These are phyloP conservation scores for Saturnia pavonia DNA, from an alignment of 2,888 invertebrate species.

Conservation along the genomic window DNA sequence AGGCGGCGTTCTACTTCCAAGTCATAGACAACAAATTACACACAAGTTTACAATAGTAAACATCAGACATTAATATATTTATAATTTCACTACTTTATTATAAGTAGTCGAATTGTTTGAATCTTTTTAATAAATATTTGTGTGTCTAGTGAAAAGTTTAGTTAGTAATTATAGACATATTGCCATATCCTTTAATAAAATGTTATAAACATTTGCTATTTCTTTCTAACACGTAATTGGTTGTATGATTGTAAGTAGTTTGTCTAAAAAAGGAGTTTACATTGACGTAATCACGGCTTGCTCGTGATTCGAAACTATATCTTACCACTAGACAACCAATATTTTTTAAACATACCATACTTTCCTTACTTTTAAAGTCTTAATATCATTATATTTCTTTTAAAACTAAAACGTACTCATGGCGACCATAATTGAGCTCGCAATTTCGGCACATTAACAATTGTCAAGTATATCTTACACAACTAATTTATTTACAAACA, in stretches of 20 bases:
- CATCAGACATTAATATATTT: neutral
- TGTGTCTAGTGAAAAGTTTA: neutral
- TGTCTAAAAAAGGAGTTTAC: neutral
- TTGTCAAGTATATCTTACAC: neutral
- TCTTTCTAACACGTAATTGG: neutral
- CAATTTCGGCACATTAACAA: neutral
- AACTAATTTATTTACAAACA: neutral
- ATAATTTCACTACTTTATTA: slow-evolving; percentile 1
- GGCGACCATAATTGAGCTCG: slow-evolving; percentile 5
- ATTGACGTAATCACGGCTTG: neutral
- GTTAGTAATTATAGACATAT: neutral
- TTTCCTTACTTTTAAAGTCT: neutral
- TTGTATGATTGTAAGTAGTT: neutral
- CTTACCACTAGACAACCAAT: neutral
- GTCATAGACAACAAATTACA: slow-evolving; percentile 1
- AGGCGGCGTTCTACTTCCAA: neutral
- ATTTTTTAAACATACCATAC: neutral
- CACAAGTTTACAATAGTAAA: slow-evolving; percentile 10
- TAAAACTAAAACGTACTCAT: neutral
- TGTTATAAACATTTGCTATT: neutral
- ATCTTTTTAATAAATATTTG: neutral
- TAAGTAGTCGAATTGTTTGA: neutral
- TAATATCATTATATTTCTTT: neutral
- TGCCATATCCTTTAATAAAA: too few species aligned
- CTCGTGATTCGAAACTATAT: neutral